Evolutionary conservation across 2,888 invertebrate species (phyloP).

Genomic region (Automeris io): DNA sequence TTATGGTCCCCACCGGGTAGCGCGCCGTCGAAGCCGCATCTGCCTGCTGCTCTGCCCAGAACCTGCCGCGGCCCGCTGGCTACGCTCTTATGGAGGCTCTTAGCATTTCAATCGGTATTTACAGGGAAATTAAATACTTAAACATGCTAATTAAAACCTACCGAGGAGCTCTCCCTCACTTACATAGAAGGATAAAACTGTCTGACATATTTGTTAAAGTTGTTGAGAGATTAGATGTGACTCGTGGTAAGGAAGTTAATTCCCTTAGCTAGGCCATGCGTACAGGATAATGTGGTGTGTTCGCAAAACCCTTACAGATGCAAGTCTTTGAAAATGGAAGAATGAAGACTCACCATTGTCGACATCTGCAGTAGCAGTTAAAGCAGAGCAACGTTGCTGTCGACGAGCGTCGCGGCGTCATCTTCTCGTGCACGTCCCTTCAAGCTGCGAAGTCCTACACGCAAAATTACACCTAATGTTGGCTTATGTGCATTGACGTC

Average conservation of each 20-base stretch:
- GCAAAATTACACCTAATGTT: slow-evolving; percentile 9
- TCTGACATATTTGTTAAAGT: slow-evolving; percentile 29
- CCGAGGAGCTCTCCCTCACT: slow-evolving; percentile 47
- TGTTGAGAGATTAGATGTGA: slow-evolving; percentile 59
- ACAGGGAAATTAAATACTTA: slow-evolving; percentile 75
- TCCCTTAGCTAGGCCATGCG: slow-evolving; percentile 57
- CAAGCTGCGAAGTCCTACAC: slow-evolving; percentile 11
- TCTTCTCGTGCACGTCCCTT: slow-evolving; percentile 14
- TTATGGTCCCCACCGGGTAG: slow-evolving; percentile 74
- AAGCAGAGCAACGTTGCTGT: slow-evolving; percentile 26
- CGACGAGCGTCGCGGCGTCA: slow-evolving; percentile 24
- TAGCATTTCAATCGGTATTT: slow-evolving; percentile 76
- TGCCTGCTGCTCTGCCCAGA: slow-evolving; percentile 54
- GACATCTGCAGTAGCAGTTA: slow-evolving; percentile 24
- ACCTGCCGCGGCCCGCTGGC: slow-evolving; percentile 54
- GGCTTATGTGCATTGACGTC: slow-evolving; percentile 12
- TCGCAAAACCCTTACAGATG: slow-evolving; percentile 75
- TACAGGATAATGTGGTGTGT: slow-evolving; percentile 76
- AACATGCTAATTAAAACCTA: slow-evolving; percentile 56
- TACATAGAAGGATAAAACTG: slow-evolving; percentile 19
- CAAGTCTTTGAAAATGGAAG: slow-evolving; percentile 58
- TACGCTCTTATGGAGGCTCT: slow-evolving; percentile 70
- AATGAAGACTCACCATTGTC: slow-evolving; percentile 25
- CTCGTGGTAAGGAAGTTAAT: slow-evolving; percentile 70
- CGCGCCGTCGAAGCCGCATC: slow-evolving; percentile 61